Base-by-base conservation (phyloP, 2,888 invertebrate genomes). In the Phymatocera aterrima region DNA sequence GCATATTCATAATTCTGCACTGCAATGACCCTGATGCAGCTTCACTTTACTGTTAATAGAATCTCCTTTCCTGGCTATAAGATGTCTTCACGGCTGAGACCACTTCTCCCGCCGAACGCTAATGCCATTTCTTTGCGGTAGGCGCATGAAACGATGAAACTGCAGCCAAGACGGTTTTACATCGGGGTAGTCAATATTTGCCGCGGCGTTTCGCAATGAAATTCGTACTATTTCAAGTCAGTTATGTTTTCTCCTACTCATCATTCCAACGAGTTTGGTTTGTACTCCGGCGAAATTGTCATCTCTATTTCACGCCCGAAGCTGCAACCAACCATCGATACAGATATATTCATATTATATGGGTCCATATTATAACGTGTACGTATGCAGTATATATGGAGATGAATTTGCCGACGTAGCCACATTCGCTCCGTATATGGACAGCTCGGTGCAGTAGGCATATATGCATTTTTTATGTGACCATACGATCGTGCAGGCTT, bases 371-470 rank as follows among this genome's bases (percentile, higher is more conserved):
- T n/a, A n/a, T n/a, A n/a, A n/a, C n/a, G 10, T 24, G 21, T 28
- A 24, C 15, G 15, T 48, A 31, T 18, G 21, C 21, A 21, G 57
- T 8, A 24, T 0, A 10, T 31, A 1, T 61, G 34, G 12, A 21
- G 31, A 34, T 18, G 72, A n/a, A 72, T 72, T 51, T 34, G 34
- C 72, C 51, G 21, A 48, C 31, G 48, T 15, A 72, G 37, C 15
- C 18, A 43, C 72, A 72, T 72, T 72, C 72, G 48, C 72, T 72
- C 72, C 72, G 10, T 72, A 72, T 72, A 72, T 51, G 72, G 72
- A 72, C n/a, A 28, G 18, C 12, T 18, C 10, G 70, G n/a, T n/a
- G 51, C 68, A 46, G 51, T 51, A 72, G 51, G 51, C 24, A 51
- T 72, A 15, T n/a, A 34, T 51, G 72, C 18, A 51, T 51, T 72